phyloP scores from a whole-genome alignment of 2,797 vertebrate genomes.

The Cossypha polioptera region DNA sequence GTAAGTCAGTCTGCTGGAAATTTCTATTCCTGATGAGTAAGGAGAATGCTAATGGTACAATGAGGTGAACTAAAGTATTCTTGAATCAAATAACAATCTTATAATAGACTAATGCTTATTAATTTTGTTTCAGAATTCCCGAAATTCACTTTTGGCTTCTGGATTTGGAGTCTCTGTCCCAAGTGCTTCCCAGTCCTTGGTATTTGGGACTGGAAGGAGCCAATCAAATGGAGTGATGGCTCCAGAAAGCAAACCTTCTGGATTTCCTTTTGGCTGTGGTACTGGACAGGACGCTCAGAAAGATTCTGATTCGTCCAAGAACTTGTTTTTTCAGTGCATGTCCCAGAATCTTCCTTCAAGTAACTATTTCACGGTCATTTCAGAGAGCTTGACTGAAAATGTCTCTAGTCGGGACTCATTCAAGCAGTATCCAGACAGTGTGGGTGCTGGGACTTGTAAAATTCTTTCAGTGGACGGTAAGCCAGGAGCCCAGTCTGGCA shows the following conservation, averaged over 20 bases:
- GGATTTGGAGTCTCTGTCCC: conserved; percentile 85
- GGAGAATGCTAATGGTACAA: not conserved
- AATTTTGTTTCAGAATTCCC: conserved; percentile 81
- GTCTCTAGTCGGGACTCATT: conserved; percentile 84
- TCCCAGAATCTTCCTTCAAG: conserved; percentile 87
- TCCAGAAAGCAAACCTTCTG: conserved; percentile 85
- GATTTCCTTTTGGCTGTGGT: conserved; percentile 84
- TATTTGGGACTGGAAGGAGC: conserved; percentile 74
- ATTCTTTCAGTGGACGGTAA: conserved; percentile 80
- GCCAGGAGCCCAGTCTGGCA: conserved; percentile 81
- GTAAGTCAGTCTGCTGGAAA: not conserved
- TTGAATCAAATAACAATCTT: not conserved
- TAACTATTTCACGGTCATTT: conserved; percentile 91
- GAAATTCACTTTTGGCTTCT: conserved; percentile 74
- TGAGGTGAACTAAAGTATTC: not conserved
- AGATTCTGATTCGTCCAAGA: conserved; percentile 86
- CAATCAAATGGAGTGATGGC: conserved; percentile 85
- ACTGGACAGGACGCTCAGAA: conserved; percentile 80
- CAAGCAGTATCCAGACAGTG: conserved; percentile 82
- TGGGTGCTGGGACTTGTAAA: conserved; percentile 74
- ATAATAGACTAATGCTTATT: not conserved
- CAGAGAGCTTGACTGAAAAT: conserved; percentile 88
- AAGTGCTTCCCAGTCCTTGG: conserved; percentile 75
- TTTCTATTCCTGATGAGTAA: not conserved
- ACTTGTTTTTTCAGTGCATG: conserved; percentile 99